Percentiles rank a stretch among this genome's conserved stretches.
phyloP scores from a whole-genome alignment of 2,113 vertebrate genomes.

The Illadopsis cleaveri region DNA sequence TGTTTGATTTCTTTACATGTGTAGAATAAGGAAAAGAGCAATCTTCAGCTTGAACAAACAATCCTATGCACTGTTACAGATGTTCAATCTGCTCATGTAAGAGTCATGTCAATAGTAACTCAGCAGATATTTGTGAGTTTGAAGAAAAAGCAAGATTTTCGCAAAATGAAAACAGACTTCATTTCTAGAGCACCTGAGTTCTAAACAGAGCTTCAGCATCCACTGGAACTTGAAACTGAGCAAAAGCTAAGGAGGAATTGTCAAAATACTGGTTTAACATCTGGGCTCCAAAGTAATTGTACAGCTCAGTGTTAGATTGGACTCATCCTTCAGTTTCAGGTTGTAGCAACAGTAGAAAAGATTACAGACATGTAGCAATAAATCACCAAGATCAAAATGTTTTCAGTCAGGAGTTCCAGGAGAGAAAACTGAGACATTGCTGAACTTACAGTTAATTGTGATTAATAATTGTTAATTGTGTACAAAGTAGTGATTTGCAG shows the following conservation, averaged over 20 bases:
- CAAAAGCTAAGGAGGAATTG: neutral
- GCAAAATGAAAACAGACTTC: neutral
- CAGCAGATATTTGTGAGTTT: neutral
- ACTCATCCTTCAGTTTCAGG: neutral
- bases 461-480: neutral
- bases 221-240: neutral
- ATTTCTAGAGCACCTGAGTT: neutral
- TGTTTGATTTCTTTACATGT: neutral
- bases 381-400: fast-evolving
- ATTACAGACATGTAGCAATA: neutral
- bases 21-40: neutral
- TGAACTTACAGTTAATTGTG: neutral
- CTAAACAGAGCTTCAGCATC: neutral
- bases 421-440: neutral
- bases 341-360: neutral
- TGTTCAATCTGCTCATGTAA: neutral
- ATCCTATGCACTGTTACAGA: neutral
- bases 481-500: neutral
- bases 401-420: neutral
- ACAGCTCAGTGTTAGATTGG: neutral
- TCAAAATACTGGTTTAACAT: neutral
- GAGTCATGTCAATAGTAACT: neutral
- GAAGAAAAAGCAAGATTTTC: neutral
- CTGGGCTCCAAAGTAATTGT: neutral
- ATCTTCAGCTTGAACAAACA: neutral